Conservation (phyloP, 1,140 invertebrate species). For the Aethina tumida region DNA sequence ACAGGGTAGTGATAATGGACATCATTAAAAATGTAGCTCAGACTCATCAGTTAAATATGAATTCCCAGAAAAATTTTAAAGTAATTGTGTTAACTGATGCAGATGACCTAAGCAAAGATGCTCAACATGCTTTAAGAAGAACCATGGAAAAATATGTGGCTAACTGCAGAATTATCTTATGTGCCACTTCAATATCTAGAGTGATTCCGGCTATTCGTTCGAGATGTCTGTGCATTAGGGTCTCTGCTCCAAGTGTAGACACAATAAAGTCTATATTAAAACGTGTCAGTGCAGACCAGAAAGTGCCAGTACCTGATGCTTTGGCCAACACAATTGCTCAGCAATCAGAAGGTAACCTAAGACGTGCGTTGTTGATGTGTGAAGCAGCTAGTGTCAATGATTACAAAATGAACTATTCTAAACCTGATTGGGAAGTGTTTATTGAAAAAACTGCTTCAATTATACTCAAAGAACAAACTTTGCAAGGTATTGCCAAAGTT, state of each 20-base stretch:
- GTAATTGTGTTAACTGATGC: conserved; percentile 94
- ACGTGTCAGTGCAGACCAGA: conserved; percentile 77
- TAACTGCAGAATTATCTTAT: conserved; percentile 91
- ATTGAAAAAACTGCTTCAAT: conserved; percentile 78
- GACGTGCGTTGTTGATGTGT: conserved; percentile 86
- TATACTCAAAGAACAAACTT: conserved; percentile 82
- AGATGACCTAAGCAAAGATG: conserved; percentile 93
- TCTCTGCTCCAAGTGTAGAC: conserved; percentile 72
- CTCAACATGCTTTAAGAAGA: conserved; percentile 91
- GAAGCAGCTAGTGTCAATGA: conserved; percentile 91
- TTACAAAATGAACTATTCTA: conserved; percentile 77
- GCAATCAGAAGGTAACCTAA: conserved; percentile 80
- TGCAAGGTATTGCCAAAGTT: conserved; percentile 74
- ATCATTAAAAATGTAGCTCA: conserved; percentile 95
- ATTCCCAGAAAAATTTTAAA: conserved; percentile 87
- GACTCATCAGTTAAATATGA: conserved; percentile 84
- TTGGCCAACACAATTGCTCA: conserved; percentile 71
- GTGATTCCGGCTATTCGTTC: conserved; percentile 94
- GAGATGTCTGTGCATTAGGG: conserved; percentile 83
- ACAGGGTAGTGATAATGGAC: conserved; percentile 95
- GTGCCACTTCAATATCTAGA: conserved; percentile 87
- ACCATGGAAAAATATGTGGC: conserved; percentile 99
- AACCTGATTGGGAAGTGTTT: conserved; percentile 91
- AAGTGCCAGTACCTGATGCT: conserved; percentile 64
- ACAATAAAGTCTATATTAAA: conserved; percentile 65